phyloP scores from a whole-genome alignment of 2,888 invertebrate species.

The Caenorhabditis sp. region DNA sequence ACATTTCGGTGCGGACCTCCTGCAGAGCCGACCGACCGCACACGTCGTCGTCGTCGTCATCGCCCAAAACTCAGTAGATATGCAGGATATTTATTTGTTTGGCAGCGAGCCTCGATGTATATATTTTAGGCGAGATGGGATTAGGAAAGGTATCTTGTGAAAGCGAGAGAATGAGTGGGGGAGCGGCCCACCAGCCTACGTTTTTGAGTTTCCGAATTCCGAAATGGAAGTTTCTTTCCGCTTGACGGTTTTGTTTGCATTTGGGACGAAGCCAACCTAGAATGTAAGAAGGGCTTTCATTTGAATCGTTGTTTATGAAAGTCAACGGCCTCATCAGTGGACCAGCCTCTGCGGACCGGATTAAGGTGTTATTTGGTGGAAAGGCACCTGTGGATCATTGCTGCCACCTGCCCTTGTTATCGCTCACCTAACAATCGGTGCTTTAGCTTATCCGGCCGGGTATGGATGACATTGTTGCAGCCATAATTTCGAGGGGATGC shows the following conservation, averaged over 20 bases:
- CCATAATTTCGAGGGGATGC: constrained; percentile 41
- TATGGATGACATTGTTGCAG: constrained; percentile 52
- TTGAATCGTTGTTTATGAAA: constrained; percentile 39
- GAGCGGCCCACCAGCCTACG: constrained; percentile 18
- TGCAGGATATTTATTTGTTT: constrained; percentile 28
- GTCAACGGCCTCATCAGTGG: constrained; percentile 37
- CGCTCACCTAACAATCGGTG: constrained; percentile 27
- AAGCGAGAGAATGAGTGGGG: constrained; percentile 5
- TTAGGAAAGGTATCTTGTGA: constrained; percentile 32
- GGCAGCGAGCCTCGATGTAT: constrained; percentile 29
- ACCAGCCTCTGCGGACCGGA: constrained; percentile 15
- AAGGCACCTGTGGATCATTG: constrained; percentile 51
- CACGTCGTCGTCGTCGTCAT: constrained; percentile 3
- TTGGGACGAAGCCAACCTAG: constrained; percentile 42
- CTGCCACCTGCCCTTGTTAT: constrained; percentile 51
- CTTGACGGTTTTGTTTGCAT: constrained; percentile 58
- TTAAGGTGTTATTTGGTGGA: constrained; percentile 51
- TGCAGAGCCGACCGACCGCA: constrained; percentile 20
- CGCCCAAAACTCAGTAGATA: not conserved
- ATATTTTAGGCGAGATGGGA: constrained; percentile 37
- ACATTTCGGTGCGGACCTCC: constrained; percentile 46
- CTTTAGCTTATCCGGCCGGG: constrained; percentile 29
- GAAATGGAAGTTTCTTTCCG: constrained; percentile 56
- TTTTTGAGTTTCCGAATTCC: constrained; percentile 51
- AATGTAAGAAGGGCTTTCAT: constrained; percentile 26